phyloP scores from a whole-genome alignment of 1,140 invertebrate species.

The Choristoneura fumiferana region DNA sequence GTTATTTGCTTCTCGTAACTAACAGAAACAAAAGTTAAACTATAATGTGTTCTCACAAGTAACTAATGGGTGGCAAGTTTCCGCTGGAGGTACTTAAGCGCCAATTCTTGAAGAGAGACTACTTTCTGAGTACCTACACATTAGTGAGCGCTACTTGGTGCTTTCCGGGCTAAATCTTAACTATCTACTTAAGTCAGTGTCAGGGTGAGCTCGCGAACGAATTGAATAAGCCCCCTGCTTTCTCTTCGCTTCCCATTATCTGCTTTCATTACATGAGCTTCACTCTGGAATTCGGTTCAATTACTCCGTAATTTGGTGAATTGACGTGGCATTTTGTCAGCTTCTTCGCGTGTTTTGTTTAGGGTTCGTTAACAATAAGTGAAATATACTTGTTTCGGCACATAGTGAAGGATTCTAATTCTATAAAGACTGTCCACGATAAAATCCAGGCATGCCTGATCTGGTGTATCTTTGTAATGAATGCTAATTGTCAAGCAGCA shows the following conservation, averaged over 20 bases:
- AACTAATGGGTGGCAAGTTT: slow-evolving; percentile 72
- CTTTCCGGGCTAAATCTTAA: slow-evolving; percentile 69
- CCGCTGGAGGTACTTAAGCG: slow-evolving; percentile 62
- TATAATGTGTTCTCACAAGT: slow-evolving; percentile 68
- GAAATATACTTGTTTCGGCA: background rate
- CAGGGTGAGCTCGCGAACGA: slow-evolving; percentile 55
- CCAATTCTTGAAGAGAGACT: slow-evolving; percentile 64
- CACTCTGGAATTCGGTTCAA: slow-evolving; percentile 69
- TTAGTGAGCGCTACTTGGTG: slow-evolving; percentile 56
- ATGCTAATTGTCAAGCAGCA: too few species aligned
- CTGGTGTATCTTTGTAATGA: too few species aligned
- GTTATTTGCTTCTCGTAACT: slow-evolving; percentile 49
- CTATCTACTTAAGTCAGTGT: slow-evolving; percentile 72
- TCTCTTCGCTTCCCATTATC: slow-evolving; percentile 55
- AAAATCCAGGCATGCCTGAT: too few species aligned
- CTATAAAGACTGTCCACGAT: too few species aligned
- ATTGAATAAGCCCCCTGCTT: slow-evolving; percentile 63
- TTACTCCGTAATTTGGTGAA: slow-evolving; percentile 69
- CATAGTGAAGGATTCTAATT: too few species aligned
- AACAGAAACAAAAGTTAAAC: slow-evolving; percentile 66
- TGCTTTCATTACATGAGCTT: slow-evolving; percentile 70
- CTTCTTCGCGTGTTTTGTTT: slow-evolving; percentile 56
- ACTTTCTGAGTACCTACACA: slow-evolving; percentile 68
- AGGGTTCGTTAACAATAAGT: slow-evolving; percentile 20
- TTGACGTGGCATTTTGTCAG: slow-evolving; percentile 67